Evolutionary conservation across 1,140 invertebrate species (phyloP), one percentile per base, ranked within the genome.

Genomic region (Pogonognathellus flavescens): DNA sequence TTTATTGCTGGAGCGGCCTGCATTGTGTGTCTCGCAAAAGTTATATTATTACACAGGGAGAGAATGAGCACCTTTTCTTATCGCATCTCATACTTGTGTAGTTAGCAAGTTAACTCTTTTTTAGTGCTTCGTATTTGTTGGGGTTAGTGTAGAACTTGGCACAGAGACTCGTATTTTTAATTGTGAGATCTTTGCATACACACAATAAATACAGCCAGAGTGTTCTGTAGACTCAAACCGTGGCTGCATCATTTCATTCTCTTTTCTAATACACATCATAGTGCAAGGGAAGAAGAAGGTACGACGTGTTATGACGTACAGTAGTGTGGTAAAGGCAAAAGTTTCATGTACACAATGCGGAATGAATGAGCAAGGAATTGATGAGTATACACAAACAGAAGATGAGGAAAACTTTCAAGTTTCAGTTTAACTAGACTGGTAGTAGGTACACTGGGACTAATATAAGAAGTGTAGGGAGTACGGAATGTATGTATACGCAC

Each of bases 1-100:
- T 81, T 81, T 81, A 81, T 81, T 81, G 53, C 80, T 53, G 80
- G 80, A 81, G 80, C 80, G 80, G 80, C 55, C 80, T 25, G 80
- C 31, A 59, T 53, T 57, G 22, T 81, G 55, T 81, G 80, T 81
- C 52, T 81, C 52, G 18, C 31, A 31, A 76, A 76, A 76, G 70
- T 50, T 76, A 13, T 25, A 81, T 52, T 53, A 50, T 41, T 41
- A 41, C 31, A 41, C 31, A 41, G 6, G 31, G 31, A 41, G 31
- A 41, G 31, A 41, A 16, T 9, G 80, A 81, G 80, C 80, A 81
- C 80, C 80, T 81, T 81, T 81, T 53, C 55, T 81, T 52, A 81
- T 57, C 70, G 41, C 31, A 76, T 76, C 70, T 49, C 70, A n/a
- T 49, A 76, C 70, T 49, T 49, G 70, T 76, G 16, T n/a, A 41